Evolutionary conservation across 1,140 invertebrate genomes (phyloP), one percentile per base, ranked within the genome.

Genomic region (Magallana ariakensis): DNA sequence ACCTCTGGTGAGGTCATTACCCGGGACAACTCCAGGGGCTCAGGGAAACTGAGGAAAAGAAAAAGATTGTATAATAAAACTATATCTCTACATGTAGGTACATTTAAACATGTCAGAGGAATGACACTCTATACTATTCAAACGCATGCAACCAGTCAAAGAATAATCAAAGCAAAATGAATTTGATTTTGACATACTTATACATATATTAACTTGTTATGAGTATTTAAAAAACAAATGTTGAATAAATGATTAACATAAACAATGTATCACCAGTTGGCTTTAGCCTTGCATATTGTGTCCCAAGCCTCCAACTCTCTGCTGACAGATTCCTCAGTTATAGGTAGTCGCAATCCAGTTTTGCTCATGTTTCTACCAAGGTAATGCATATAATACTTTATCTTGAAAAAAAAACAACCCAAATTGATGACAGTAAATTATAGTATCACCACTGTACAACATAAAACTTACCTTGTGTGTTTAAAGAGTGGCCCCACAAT

Each of bases 401-500:
- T 46, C 33, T 46, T 46, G 1, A 2, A 46, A 46, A 46, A 2
- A 46, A 46, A 46, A 46, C n/a, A n/a, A n/a, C n/a, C 33, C 33
- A 46, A 46, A 46, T 3, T 46, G 33, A 46, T 46, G 33, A 46
- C 33, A 46, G 33, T 46, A 46, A 46, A 46, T 46, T 46, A 46
- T 5, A 46, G 33, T 46, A 46, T 46, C 33, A 46, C 1, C 33
- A 2, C 33, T 46, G 33, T 46, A 46, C 33, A 70, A 11, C 62
- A 70, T 70, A 11, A 16, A 13, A 57, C 90, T 92, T 89, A 95
- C 95, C 91, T 90, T 10, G 94, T 92, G 90, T 94, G 92, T 84
- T 90, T 90, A 58, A 95, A 92, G 13, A 95, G 90, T 54, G 94
- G 89, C 16, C 84, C 60, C 54, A 95, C 95, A 85, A 95, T 90